These are phyloP conservation scores for Gandaritis pyraliata DNA, from an alignment of 2,888 invertebrate genomes.

Conservation along the genomic window DNA sequence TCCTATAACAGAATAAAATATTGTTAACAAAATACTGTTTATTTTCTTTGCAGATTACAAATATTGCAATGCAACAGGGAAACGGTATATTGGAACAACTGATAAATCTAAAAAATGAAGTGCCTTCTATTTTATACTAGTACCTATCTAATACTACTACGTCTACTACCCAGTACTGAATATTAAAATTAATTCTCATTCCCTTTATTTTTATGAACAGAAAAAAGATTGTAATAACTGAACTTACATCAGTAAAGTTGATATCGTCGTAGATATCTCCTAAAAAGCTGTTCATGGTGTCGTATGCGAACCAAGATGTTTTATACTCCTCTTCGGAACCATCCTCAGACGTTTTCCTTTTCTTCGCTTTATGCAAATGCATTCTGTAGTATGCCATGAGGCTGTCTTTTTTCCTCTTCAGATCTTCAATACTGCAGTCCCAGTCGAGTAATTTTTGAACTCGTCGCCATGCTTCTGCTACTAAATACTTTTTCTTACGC, in stretches of 20 bases:
- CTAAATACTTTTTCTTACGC: conserved; percentile 4
- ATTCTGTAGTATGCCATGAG: conserved; percentile 14
- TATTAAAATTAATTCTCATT: no score
- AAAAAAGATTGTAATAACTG: background rate
- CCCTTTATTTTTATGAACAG: no score
- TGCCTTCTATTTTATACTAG: no score
- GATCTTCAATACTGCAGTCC: conserved; percentile 1
- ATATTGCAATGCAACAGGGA: no score
- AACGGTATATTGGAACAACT: no score
- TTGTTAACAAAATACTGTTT: no score
- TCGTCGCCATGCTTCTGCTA: background rate
- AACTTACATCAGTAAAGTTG: background rate
- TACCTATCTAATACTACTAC: no score
- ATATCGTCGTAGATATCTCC: conserved; percentile 2
- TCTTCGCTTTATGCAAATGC: conserved; percentile 4
- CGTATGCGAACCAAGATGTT: conserved; percentile 10
- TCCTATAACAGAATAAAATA: conserved; percentile 1
- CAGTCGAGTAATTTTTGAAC: background rate
- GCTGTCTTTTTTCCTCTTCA: conserved; percentile 8
- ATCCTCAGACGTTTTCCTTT: background rate
- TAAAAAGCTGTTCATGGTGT: conserved; percentile 7
- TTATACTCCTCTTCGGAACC: background rate
- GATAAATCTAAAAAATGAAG: no score
- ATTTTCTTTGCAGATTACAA: no score
- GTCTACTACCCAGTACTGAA: no score